phyloP scores from a whole-genome alignment of 2,797 vertebrate genomes.

The Oryzias sinensis region DNA sequence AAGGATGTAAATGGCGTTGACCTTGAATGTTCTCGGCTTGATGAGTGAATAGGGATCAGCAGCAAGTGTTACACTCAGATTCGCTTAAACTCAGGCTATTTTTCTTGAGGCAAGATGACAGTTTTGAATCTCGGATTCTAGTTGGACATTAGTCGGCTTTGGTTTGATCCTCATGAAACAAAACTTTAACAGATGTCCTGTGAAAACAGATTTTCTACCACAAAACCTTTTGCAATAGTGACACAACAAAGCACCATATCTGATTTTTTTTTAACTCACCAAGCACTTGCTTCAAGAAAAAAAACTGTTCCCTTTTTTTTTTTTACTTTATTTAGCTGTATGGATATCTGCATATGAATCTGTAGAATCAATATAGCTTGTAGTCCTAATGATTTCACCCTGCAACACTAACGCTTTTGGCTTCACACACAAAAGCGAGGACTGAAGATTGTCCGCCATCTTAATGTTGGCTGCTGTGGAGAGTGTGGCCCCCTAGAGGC shows the following conservation, averaged over 20 bases:
- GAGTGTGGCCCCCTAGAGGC: neutral
- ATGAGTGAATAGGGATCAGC: constrained; percentile 17
- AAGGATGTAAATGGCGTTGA: constrained; percentile 16
- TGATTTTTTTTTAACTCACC: constrained; percentile 10
- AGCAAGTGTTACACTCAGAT: constrained; percentile 20
- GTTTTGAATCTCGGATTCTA: constrained; percentile 14
- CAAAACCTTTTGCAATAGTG: constrained; percentile 2
- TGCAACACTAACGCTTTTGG: no score
- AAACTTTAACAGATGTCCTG: constrained; percentile 2
- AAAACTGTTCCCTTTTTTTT: constrained; percentile 1
- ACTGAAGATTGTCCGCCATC: no score
- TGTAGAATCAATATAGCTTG: neutral
- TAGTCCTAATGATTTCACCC: neutral
- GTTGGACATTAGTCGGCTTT: constrained; percentile 44
- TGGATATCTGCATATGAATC: neutral
- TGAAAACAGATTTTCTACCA: no score
- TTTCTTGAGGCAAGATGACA: constrained; percentile 12
- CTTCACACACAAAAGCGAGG: neutral
- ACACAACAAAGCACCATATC: constrained; percentile 11
- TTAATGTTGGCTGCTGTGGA: no score
- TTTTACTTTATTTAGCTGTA: neutral
- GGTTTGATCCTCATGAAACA: constrained; percentile 20
- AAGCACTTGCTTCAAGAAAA: constrained; percentile 1
- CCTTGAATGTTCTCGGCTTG: constrained; percentile 23
- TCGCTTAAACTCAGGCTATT: neutral